Evolutionary conservation across 2,888 invertebrate genomes (phyloP), one percentile per base, ranked within the genome.

Genomic region (Neoscelio sp.): DNA sequence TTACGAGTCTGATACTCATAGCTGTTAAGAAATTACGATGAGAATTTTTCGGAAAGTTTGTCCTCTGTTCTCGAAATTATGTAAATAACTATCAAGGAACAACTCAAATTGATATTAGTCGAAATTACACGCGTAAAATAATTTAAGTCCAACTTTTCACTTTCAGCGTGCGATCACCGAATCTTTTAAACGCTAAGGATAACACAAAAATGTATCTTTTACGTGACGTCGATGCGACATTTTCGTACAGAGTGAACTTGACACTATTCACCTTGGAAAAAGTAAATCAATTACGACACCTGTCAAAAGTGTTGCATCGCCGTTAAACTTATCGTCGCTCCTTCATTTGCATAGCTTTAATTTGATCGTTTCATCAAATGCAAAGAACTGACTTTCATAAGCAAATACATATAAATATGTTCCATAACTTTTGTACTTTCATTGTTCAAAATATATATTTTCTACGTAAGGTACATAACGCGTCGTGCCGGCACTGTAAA

Each of bases 361-460:
- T 70, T 68, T 70, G 18, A 65, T 68, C 71, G 54, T 68, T 62
- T 79, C 64, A 70, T 70, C 62, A 70, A 79, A 75, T 46, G 60
- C 71, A 68, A 78, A 79, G 79, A 79, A 79, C 79, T 79, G 79
- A 79, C 75, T 79, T 79, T 79, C 79, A 75, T 75, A 70, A 48
- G 74, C 79, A 58, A 64, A 68, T 38, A 20, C 73, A 74, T 78
- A 78, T 64, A 70, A 65, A 58, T 76, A 76, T 73, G 75, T 80
- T 80, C 75, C 75, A 73, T 76, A 71, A 80, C 71, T 80, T 75
- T 80, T 80, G 73, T 80, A 80, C 80, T 73, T 73, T 80, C 73
- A 76, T 71, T 68, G 73, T 80, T 76, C 75, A 44, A 70, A 38
- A 76, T 80, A 42, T 80, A 76, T 80, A 80, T 80, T 80, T 75